Conservation (phyloP, 92 coral and sea anemone genomes). For the Porites rus region DNA sequence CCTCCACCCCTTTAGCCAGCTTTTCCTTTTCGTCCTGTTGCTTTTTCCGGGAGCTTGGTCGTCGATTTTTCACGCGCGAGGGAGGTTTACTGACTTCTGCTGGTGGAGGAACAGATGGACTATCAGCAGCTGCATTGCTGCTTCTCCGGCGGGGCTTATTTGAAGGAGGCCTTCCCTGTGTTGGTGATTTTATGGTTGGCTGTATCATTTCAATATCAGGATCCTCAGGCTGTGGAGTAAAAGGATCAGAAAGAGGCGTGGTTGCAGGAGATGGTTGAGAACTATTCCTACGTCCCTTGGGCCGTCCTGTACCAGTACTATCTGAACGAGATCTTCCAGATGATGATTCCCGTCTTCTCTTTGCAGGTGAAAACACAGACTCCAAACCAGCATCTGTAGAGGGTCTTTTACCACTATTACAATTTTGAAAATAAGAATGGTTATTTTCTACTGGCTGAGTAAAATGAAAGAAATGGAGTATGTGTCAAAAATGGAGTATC, state of each 20-base stretch:
- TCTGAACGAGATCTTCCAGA: conserved; percentile 84
- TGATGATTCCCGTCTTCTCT: conserved; percentile 89
- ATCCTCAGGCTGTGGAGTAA: conserved; percentile 82
- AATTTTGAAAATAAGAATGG: neutral
- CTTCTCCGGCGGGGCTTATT: conserved; percentile 75
- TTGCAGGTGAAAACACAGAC: conserved; percentile 78
- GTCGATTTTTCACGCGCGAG: conserved; percentile 74
- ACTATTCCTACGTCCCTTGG: conserved; percentile 86
- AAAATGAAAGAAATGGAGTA: too few relatives aligned
- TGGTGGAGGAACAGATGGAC: conserved; percentile 77
- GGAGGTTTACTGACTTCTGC: conserved; percentile 75
- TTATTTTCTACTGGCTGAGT: neutral
- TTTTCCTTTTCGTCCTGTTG: conserved; percentile 80
- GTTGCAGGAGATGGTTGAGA: conserved; percentile 82
- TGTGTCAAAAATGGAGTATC: too few relatives aligned
- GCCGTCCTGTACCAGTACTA: conserved; percentile 74
- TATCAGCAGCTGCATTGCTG: conserved; percentile 76
- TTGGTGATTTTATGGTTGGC: conserved; percentile 77
- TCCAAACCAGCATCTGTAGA: conserved; percentile 69
- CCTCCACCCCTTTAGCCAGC: conserved; percentile 71
- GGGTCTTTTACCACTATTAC: conserved; percentile 73
- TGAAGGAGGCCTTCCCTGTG: conserved; percentile 59
- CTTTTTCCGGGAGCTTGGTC: conserved; percentile 80
- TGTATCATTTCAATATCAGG: conserved; percentile 68
- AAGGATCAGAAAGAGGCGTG: conserved; percentile 73